Conservation (phyloP, 2,888 invertebrate genomes). For the Harmothoe impar region DNA sequence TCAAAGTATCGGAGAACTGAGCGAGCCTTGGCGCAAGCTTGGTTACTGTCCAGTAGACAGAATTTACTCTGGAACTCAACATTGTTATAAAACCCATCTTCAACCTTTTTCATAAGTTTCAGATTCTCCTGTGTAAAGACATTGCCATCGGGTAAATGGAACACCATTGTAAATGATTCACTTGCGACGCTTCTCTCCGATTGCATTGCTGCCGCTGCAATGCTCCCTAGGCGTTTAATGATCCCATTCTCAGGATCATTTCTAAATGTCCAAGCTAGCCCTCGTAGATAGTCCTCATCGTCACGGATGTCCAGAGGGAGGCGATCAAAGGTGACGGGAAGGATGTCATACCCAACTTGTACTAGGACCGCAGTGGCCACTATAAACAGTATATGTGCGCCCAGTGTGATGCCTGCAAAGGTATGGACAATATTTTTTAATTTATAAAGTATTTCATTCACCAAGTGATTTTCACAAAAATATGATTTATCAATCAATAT, state of each 20-base stretch:
- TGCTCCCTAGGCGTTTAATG: slow-evolving; percentile 44
- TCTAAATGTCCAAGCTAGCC: slow-evolving; percentile 72
- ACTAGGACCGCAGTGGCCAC: slow-evolving; percentile 65
- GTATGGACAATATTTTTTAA: too few species aligned
- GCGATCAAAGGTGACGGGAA: slow-evolving; percentile 69
- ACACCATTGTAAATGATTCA: slow-evolving; percentile 11
- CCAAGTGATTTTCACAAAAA: too few species aligned
- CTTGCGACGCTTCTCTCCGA: neutral
- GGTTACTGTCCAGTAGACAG: slow-evolving; percentile 4
- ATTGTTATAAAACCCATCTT: slow-evolving; percentile 67
- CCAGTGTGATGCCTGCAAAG: slow-evolving; percentile 65
- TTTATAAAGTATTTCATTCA: too few species aligned
- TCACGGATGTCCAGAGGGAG: slow-evolving; percentile 74
- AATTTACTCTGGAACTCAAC: slow-evolving; percentile 52
- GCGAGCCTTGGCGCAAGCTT: neutral
- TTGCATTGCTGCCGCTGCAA: slow-evolving; percentile 14
- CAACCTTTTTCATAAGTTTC: slow-evolving; percentile 72
- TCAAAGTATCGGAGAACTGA: slow-evolving; percentile 49
- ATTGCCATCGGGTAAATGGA: slow-evolving; percentile 68
- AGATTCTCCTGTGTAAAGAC: slow-evolving; percentile 74
- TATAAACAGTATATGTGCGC: slow-evolving; percentile 65
- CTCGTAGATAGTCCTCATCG: slow-evolving; percentile 73
- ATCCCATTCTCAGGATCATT: slow-evolving; percentile 22
- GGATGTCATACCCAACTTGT: slow-evolving; percentile 66
- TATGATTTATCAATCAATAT: too few species aligned